Evolutionary conservation across 1,140 invertebrate genomes (phyloP).

Genomic region (Ceratoteleas bidentatus): DNA sequence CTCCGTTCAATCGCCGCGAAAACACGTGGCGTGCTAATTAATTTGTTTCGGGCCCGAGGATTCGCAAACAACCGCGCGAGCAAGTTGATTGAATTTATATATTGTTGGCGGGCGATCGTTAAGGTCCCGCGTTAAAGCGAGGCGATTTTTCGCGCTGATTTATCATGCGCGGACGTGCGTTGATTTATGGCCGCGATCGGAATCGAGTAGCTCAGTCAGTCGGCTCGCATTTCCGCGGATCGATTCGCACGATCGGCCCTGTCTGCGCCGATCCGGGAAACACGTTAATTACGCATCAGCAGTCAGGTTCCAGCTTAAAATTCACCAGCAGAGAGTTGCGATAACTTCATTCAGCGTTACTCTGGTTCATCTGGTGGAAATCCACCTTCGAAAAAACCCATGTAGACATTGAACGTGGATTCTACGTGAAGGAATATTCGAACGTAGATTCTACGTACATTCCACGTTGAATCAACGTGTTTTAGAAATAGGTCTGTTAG

Average conservation of each 20-base stretch:
- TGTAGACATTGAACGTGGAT: no score
- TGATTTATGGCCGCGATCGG: conserved; percentile 19
- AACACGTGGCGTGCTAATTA: not conserved
- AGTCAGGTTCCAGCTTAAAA: conserved; percentile 32
- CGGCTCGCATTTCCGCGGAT: conserved; percentile 13
- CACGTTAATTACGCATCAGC: conserved; percentile 35
- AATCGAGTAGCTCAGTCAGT: conserved; percentile 1
- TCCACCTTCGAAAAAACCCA: no score
- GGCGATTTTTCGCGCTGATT: conserved; percentile 15
- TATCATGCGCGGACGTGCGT: conserved; percentile 7
- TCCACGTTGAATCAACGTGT: no score
- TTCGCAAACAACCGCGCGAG: not conserved
- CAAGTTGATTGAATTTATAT: not conserved
- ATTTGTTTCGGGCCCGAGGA: not conserved
- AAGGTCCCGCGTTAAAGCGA: not conserved
- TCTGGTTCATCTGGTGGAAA: no score
- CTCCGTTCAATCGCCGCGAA: no score
- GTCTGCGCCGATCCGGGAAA: conserved; percentile 26
- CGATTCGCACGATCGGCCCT: conserved; percentile 34
- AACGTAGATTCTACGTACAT: no score
- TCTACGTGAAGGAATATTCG: no score
- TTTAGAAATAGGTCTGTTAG: no score
- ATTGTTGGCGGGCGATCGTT: conserved; percentile 1
- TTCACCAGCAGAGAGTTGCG: conserved; percentile 20
- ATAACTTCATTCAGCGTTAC: conserved; percentile 19